Conservation (phyloP, 1,140 invertebrate genomes). For the Phocides pigmalion region DNA sequence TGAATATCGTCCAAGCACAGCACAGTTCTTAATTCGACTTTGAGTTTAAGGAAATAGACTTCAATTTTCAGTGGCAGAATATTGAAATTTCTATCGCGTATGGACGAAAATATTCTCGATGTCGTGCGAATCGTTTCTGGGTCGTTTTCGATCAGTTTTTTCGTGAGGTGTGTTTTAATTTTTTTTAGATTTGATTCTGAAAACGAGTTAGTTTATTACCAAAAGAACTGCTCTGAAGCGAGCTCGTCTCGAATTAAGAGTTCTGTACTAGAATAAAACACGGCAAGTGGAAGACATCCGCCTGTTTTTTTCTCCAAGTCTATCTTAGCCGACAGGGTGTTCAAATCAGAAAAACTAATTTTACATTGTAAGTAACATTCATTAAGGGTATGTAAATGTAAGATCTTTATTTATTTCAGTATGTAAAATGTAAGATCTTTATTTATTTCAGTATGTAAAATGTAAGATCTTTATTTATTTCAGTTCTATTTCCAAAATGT, state of each 20-base stretch:
- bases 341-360: no score
- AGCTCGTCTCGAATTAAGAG: no score
- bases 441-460: no score
- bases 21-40: background rate
- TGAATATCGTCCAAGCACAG: background rate
- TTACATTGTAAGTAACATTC: no score
- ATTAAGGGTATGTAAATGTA: no score
- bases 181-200: background rate
- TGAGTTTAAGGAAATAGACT: background rate
- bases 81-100: background rate
- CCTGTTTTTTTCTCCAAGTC: background rate
- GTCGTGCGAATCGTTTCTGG: slow-evolving; percentile 8
- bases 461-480: no score
- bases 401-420: no score
- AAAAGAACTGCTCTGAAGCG: background rate
- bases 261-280: no score
- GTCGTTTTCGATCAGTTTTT: slow-evolving; percentile 12
- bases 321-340: no score
- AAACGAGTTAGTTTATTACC: background rate
- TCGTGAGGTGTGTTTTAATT: background rate
- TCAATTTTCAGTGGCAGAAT: background rate
- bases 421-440: no score
- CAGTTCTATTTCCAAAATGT: no score
- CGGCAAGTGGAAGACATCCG: no score
- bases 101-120: slow-evolving; percentile 6